These are phyloP conservation scores for Zaprionus lachaisei DNA, from an alignment of 1,140 invertebrate genomes.

Conservation along the genomic window DNA sequence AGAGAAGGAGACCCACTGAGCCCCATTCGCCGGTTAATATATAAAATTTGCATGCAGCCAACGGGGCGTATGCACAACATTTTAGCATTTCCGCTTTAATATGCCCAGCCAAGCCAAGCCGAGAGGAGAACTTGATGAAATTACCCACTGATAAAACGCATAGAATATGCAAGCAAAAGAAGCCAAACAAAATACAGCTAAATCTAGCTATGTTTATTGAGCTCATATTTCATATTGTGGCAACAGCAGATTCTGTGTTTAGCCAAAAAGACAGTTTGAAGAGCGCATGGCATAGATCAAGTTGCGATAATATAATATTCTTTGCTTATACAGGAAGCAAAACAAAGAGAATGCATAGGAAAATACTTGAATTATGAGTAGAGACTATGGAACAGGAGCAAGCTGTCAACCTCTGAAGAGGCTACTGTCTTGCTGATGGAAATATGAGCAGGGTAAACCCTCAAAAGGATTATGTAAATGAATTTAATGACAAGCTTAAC, in stretches of 20 bases:
- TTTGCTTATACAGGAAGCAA: neutral
- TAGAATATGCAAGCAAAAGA: neutral
- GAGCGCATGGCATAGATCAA: neutral
- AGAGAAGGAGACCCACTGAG: conserved; percentile 19
- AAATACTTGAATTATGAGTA: no score
- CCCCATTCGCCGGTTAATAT: conserved; percentile 54
- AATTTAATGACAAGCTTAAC: neutral
- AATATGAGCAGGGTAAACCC: neutral
- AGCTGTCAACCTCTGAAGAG: no score
- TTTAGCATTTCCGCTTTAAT: conserved; percentile 73
- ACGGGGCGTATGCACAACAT: conserved; percentile 75
- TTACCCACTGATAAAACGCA: conserved; percentile 8
- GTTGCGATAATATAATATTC: neutral
- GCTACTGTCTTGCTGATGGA: neutral
- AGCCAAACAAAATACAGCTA: neutral
- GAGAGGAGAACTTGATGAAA: conserved; percentile 6
- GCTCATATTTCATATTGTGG: conserved; percentile 4
- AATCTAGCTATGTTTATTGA: neutral
- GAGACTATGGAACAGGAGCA: no score
- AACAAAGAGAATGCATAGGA: neutral
- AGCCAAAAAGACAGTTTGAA: neutral
- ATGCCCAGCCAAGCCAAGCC: conserved; percentile 44
- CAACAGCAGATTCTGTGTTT: neutral
- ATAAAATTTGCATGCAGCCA: conserved; percentile 69
- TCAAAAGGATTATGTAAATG: neutral